These are phyloP conservation scores for Ferrisia virgata DNA, from an alignment of 2,888 invertebrate genomes.

Conservation along the genomic window DNA sequence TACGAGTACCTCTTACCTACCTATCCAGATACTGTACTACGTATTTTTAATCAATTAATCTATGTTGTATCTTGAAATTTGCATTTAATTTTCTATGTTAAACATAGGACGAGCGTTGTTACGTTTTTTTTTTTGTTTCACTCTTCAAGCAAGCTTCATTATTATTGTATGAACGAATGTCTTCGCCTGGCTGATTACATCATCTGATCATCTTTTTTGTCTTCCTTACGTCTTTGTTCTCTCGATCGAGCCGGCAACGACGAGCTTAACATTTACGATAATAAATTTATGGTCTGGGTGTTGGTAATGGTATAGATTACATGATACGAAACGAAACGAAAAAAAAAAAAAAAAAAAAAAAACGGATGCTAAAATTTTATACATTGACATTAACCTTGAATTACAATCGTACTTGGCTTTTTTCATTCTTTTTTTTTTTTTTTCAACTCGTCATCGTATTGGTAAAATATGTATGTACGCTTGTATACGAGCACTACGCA, in stretches of 20 bases:
- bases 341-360: neutral
- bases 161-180: too few species aligned
- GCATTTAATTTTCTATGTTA: too few species aligned
- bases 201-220: neutral
- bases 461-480: neutral
- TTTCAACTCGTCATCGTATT: neutral
- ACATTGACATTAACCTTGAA: slow-evolving; percentile 1
- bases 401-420: neutral
- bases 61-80: too few species aligned
- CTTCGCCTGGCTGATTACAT: neutral
- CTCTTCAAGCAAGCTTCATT: too few species aligned
- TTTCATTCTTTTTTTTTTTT: neutral
- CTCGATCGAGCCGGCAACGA: neutral
- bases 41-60: too few species aligned
- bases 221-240: neutral
- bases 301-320: neutral
- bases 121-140: too few species aligned
- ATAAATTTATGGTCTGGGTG: neutral
- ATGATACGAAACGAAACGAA: too few species aligned
- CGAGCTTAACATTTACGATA: neutral
- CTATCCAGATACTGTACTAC: too few species aligned
- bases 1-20: too few species aligned
- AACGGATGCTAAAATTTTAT: neutral
- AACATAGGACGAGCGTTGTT: too few species aligned
- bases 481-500: neutral